These are phyloP conservation scores for Bathynomus jamesi DNA, from an alignment of 1,140 invertebrate genomes.

Conservation along the genomic window DNA sequence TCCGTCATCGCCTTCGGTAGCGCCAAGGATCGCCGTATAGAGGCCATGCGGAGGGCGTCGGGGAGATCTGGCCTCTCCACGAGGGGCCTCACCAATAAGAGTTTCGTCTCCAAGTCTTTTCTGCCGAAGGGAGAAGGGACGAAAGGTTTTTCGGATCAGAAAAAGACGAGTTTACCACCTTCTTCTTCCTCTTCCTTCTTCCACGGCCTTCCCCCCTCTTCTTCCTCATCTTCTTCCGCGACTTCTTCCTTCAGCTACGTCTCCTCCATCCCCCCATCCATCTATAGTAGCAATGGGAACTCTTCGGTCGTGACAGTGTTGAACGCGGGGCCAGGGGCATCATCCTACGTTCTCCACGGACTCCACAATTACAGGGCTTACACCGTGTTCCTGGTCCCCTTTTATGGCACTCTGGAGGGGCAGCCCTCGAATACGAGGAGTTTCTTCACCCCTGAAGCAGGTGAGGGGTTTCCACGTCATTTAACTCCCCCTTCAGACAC, in stretches of 20 bases:
- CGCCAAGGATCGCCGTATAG: slow-evolving; percentile 1
- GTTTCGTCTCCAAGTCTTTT: neutral
- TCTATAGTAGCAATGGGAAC: slow-evolving; percentile 4
- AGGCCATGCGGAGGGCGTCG: neutral
- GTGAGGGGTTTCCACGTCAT: slow-evolving; percentile 46
- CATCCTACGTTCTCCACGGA: slow-evolving; percentile 49
- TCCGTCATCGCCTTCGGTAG: neutral
- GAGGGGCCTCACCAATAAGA: neutral
- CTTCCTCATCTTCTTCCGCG: neutral
- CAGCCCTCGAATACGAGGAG: slow-evolving; percentile 64
- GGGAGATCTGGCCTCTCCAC: neutral
- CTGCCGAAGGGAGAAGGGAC: neutral
- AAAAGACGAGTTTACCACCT: neutral
- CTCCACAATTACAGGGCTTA: slow-evolving; percentile 62
- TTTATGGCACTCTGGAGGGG: slow-evolving; percentile 67
- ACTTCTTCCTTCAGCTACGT: neutral
- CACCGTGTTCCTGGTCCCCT: slow-evolving; percentile 69
- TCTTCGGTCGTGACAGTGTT: slow-evolving; percentile 23
- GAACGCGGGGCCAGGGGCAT: slow-evolving; percentile 22
- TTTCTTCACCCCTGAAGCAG: slow-evolving; percentile 62
- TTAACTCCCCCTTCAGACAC: neutral
- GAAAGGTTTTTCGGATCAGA: neutral
- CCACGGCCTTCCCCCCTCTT: neutral
- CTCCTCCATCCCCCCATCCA: neutral
- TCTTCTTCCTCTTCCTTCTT: neutral